A percentile compares a stretch with the other conserved stretches of the same genome.
Evolutionary conservation across 2,888 invertebrate genomes (phyloP).

Genomic region (Emmelina monodactyla): DNA sequence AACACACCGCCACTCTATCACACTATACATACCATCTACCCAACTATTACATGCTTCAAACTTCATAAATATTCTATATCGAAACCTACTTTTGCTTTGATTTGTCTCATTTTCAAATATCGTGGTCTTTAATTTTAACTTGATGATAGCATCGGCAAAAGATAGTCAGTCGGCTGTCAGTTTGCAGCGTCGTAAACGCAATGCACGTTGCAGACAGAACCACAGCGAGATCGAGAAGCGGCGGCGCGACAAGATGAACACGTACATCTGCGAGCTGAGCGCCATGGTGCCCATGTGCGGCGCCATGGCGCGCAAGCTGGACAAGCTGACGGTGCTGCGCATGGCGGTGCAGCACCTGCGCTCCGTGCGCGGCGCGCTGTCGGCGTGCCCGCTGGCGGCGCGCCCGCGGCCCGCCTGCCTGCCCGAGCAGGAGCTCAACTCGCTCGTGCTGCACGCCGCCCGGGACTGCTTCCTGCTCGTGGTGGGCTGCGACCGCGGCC

Average conservation of each 20-base stretch:
- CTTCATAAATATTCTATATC: no score
- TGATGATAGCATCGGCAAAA: no score
- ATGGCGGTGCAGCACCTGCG: conserved; percentile 95
- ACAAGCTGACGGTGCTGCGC: conserved; percentile 88
- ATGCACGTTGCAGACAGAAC: conserved; percentile 90
- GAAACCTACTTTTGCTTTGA: no score
- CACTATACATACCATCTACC: no score
- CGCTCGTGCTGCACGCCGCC: conserved; percentile 83
- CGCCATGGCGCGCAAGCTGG: conserved; percentile 90
- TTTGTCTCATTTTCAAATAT: no score
- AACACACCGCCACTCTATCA: no score
- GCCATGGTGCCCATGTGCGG: conserved; percentile 94
- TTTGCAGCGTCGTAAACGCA: no score
- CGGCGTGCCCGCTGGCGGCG: conserved; percentile 73
- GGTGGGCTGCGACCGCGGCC: conserved; percentile 91
- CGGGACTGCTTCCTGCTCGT: conserved; percentile 90
- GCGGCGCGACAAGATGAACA: conserved; percentile 95
- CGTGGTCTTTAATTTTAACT: no score
- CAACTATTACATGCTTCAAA: no score
- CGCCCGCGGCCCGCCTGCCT: conserved; percentile 82
- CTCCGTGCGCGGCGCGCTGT: conserved; percentile 56
- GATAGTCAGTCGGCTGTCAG: no score
- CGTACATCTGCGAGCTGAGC: conserved; percentile 89
- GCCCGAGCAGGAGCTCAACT: conserved; percentile 86
- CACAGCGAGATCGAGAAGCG: conserved; percentile 97